Conservation (phyloP, 2,888 invertebrate species). For the Chrysolina americana region DNA sequence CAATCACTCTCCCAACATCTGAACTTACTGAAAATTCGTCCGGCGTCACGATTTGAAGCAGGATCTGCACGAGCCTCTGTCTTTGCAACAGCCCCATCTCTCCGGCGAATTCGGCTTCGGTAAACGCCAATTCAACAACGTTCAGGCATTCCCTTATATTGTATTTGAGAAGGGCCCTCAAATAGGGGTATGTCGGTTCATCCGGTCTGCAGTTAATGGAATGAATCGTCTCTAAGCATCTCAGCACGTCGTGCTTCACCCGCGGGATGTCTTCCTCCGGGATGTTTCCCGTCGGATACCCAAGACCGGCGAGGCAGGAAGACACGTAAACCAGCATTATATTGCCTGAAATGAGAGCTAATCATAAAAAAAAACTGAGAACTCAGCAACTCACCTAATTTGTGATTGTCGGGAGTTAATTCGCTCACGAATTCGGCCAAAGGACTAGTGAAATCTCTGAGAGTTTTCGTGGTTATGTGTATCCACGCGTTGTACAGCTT, state of each 20-base stretch:
- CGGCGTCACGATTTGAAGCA: slow-evolving; percentile 81
- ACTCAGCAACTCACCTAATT: slow-evolving; percentile 66
- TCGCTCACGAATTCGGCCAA: slow-evolving; percentile 78
- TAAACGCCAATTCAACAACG: slow-evolving; percentile 87
- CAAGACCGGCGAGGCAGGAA: slow-evolving; percentile 86
- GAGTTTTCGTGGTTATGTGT: slow-evolving; percentile 84
- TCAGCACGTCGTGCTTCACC: slow-evolving; percentile 83
- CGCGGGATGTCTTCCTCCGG: slow-evolving; percentile 74
- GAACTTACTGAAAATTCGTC: slow-evolving; percentile 77
- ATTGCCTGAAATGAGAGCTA: slow-evolving; percentile 75
- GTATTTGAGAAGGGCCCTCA: slow-evolving; percentile 82
- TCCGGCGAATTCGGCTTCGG: slow-evolving; percentile 83
- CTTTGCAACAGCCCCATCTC: slow-evolving; percentile 81
- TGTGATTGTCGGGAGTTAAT: slow-evolving; percentile 71
- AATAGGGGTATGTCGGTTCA: slow-evolving; percentile 80
- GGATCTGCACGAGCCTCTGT: slow-evolving; percentile 84
- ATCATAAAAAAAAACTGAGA: background rate
- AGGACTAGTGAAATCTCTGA: slow-evolving; percentile 82
- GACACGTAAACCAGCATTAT: slow-evolving; percentile 88
- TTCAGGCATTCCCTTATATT: slow-evolving; percentile 90
- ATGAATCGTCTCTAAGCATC: slow-evolving; percentile 80
- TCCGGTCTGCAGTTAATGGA: slow-evolving; percentile 74
- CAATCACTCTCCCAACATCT: background rate
- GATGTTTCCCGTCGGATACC: slow-evolving; percentile 85
- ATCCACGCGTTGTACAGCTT: slow-evolving; percentile 80